These are phyloP conservation scores for Centropyge bicolor DNA, from an alignment of 2,797 vertebrate genomes.

Conservation along the genomic window DNA sequence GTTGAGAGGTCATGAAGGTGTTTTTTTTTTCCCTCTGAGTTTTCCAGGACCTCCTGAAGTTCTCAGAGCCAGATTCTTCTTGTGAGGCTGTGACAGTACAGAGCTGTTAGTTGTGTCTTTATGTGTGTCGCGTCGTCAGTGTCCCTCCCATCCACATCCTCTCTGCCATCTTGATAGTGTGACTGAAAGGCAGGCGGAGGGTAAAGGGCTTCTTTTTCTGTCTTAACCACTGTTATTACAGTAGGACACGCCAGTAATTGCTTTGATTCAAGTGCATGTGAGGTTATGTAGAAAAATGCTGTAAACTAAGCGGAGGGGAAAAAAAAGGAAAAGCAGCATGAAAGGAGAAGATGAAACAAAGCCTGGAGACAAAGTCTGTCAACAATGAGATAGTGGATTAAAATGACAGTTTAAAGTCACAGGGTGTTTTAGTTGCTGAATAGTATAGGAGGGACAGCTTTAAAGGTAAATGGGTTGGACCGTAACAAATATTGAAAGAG, in stretches of 20 bases:
- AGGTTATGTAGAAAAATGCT: slow-evolving; percentile 44
- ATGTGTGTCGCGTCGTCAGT: slow-evolving; percentile 34
- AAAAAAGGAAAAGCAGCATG: not conserved
- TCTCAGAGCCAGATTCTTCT: slow-evolving; percentile 16
- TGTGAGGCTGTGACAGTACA: slow-evolving; percentile 39
- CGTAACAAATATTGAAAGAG: not conserved
- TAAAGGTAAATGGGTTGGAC: not conserved
- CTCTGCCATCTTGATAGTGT: slow-evolving; percentile 49
- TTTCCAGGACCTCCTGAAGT: slow-evolving; percentile 50
- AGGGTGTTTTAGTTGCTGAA: slow-evolving; percentile 5
- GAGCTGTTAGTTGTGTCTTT: slow-evolving; percentile 35
- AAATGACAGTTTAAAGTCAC: slow-evolving; percentile 42
- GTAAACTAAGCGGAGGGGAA: slow-evolving; percentile 30
- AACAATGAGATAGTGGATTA: slow-evolving; percentile 26
- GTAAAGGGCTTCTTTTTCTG: slow-evolving; percentile 28
- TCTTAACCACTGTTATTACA: slow-evolving; percentile 58
- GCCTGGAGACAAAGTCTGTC: slow-evolving; percentile 19
- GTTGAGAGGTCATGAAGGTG: slow-evolving; percentile 71
- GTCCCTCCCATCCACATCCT: slow-evolving; percentile 46
- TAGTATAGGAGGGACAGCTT: slow-evolving; percentile 1
- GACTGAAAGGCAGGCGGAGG: slow-evolving; percentile 35
- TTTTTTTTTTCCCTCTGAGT: slow-evolving; percentile 24
- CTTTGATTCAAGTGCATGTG: slow-evolving; percentile 41
- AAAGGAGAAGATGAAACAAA: slow-evolving; percentile 14
- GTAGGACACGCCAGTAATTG: slow-evolving; percentile 34